Evolutionary conservation across 2,113 vertebrate genomes (phyloP), one percentile per base, ranked within the genome.

Genomic region (Tamias sibiricus): DNA sequence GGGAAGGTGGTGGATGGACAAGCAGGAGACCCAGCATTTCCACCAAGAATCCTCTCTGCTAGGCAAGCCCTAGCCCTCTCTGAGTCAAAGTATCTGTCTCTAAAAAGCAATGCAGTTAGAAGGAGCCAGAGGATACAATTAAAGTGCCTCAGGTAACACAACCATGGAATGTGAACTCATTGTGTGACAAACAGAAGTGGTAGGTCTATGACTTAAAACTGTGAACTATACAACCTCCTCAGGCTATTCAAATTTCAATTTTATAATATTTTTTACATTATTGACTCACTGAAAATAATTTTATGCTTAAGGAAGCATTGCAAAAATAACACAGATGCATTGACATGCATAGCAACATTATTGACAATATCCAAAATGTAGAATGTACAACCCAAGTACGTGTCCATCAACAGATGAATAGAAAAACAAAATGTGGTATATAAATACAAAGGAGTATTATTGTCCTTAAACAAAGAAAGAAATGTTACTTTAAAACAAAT

Each of bases 171-270:
- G 37, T 40, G 52, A 82, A 22, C 40, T 91, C 10, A 19, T 12
- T 52, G 26, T 52, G 19, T 83, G 28, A 84, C 13, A 74, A 19
- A 1, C n/a, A 40, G 47, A 89, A 64, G 8, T 49, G 2, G 32
- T 35, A 47, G 26, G 16, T 40, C 57, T 87, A 19, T 54, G 54
- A 47, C 10, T 86, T 87, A 54, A 94, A 66, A 87, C 82, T 72
- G 69, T 20, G 26, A 64, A 88, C 66, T 59, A 59, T 20, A 44
- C 62, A 66, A 28, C 14, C 9, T 90, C 57, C 35, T 16, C 87
- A 86, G 19, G 14, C 52, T n/a, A 90, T 80, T 90, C 66, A 72
- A 54, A 82, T 64, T 93, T 82, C 69, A 91, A 83, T 93, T 85
- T 57, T 22, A 26, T 92, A 72, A 66, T 90, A 42, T 30, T 64